A percentile compares a stretch with the other conserved stretches of the same genome.
phyloP scores from a whole-genome alignment of 2,797 vertebrate genomes.

The Petrocephalus sullivani region DNA sequence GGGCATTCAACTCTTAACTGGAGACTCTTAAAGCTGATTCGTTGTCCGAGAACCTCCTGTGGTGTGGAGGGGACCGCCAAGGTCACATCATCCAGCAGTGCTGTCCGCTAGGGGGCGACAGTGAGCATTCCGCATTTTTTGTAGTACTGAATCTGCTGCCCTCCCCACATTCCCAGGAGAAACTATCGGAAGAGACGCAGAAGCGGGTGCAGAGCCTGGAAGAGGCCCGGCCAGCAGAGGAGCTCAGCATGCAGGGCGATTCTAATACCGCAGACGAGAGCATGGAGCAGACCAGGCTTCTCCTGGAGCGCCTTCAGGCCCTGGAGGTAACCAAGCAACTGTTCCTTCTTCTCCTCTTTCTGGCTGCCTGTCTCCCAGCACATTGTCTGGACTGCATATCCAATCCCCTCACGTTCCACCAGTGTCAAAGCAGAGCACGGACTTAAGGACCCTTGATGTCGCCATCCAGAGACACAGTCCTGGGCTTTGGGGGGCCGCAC shows the following conservation, averaged over 20 bases:
- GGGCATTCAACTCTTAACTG: background rate
- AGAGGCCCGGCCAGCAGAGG: constrained; percentile 40
- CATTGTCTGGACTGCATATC: constrained; percentile 45
- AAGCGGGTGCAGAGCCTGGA: constrained; percentile 58
- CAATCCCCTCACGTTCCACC: constrained; percentile 29
- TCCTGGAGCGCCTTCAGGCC: constrained; percentile 74
- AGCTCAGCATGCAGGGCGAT: constrained; percentile 49
- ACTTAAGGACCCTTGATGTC: background rate
- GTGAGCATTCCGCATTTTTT: background rate
- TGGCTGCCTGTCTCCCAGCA: background rate
- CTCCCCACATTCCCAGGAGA: constrained; percentile 61
- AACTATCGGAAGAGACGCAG: constrained; percentile 70
- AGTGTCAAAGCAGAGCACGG: constrained; percentile 32
- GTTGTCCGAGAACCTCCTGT: background rate
- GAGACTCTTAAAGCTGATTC: background rate
- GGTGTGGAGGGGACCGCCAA: background rate
- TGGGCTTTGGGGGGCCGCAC: constrained; percentile 5
- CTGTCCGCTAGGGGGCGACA: background rate
- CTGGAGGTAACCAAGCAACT: constrained; percentile 71
- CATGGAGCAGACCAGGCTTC: constrained; percentile 64
- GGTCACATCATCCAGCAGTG: background rate
- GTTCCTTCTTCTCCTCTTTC: background rate
- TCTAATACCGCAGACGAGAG: constrained; percentile 62
- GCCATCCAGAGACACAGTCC: background rate
- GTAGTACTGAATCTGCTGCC: constrained; percentile 9